Conservation (phyloP, 2,888 invertebrate genomes). For the Heliconius charithonia region DNA sequence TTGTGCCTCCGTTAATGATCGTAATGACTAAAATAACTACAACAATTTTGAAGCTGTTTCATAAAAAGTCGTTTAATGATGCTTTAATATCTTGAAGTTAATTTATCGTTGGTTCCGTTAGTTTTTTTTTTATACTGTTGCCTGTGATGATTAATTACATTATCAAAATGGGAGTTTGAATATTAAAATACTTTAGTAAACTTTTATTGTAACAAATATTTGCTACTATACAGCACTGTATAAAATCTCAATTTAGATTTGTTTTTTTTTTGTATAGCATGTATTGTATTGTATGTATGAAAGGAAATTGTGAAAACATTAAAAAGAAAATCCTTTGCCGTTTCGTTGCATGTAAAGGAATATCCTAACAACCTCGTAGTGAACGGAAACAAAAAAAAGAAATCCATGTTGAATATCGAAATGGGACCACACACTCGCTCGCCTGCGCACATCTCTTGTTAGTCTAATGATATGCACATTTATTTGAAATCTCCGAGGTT, state of each 20-base stretch:
- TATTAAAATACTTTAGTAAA: not conserved
- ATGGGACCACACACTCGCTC: constrained; percentile 75
- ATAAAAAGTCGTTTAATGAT: constrained; percentile 39
- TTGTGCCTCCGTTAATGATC: constrained; percentile 70
- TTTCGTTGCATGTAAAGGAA: constrained; percentile 40
- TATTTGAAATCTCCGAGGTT: constrained; percentile 65
- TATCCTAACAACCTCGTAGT: constrained; percentile 46
- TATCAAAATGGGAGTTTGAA: not conserved
- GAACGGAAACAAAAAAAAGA: constrained; percentile 60
- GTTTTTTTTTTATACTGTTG: constrained; percentile 12
- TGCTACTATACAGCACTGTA: too few relatives aligned
- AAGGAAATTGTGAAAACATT: constrained; percentile 39
- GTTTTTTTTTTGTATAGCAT: not conserved
- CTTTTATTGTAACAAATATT: not conserved
- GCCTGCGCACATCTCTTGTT: constrained; percentile 63
- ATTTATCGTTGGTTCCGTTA: constrained; percentile 19
- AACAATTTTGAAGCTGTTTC: constrained; percentile 33
- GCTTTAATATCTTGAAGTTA: constrained; percentile 20
- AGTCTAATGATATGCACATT: constrained; percentile 82
- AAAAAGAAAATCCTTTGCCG: constrained; percentile 39
- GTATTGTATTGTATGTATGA: constrained; percentile 18
- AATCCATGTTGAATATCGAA: constrained; percentile 63
- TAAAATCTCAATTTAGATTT: not conserved
- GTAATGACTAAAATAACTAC: constrained; percentile 72
- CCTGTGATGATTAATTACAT: constrained; percentile 12